Conservation (phyloP, 2,113 vertebrate genomes). For the Loxodonta africana region DNA sequence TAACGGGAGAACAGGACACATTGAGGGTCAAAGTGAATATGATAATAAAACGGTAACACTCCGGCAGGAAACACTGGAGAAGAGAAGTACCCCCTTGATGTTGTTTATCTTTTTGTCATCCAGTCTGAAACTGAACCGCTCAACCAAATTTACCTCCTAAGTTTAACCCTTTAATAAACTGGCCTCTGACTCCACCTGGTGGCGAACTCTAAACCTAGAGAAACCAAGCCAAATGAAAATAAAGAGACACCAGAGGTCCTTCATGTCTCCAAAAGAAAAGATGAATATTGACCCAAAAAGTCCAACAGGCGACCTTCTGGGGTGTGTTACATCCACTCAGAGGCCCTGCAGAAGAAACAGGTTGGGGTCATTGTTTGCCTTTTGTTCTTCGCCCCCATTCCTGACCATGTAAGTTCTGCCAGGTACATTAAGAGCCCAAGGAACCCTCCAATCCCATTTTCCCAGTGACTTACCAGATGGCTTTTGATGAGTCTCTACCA, state of each 20-base stretch:
- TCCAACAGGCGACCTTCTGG: neutral
- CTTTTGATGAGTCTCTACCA: neutral
- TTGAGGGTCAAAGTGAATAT: neutral
- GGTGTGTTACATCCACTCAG: neutral
- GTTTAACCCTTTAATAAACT: conserved; percentile 70
- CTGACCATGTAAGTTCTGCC: neutral
- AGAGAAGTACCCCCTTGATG: neutral
- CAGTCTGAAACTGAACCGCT: conserved; percentile 25
- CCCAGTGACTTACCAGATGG: neutral
- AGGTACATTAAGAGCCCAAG: neutral
- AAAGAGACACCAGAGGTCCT: neutral
- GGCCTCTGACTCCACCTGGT: conserved; percentile 64
- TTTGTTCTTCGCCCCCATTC: neutral
- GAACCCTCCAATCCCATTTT: neutral
- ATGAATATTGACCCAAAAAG: neutral
- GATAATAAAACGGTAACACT: neutral
- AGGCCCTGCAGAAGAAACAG: neutral
- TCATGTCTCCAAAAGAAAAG: neutral
- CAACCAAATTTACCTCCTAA: neutral
- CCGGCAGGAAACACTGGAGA: conserved; percentile 10
- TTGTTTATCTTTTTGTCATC: neutral
- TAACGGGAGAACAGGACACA: neutral
- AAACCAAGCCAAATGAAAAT: neutral
- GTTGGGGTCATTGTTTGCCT: neutral
- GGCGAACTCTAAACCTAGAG: neutral